These are phyloP conservation scores for Alces alces DNA, from an alignment of 2,113 vertebrate species.

Conservation along the genomic window DNA sequence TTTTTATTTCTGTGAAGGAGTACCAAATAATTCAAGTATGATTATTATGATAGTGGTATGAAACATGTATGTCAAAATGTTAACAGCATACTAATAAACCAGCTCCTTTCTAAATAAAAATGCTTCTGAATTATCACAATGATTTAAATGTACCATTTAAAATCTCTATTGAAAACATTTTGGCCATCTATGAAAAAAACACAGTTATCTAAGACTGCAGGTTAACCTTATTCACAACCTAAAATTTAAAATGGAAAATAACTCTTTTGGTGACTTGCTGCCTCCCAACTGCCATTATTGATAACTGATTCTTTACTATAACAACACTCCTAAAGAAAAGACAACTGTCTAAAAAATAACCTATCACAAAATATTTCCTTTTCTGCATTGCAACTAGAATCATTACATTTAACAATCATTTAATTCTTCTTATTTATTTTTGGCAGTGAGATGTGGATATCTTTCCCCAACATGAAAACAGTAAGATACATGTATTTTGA, in stretches of 20 bases:
- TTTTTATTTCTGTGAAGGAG: conserved; percentile 1
- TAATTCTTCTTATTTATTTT: conserved; percentile 21
- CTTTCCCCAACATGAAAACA: conserved; percentile 50
- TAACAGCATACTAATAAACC: neutral
- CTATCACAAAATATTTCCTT: conserved; percentile 43
- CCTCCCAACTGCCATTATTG: neutral
- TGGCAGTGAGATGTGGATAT: conserved; percentile 58
- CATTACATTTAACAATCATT: neutral
- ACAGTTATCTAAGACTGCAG: neutral
- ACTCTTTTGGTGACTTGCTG: conserved; percentile 30
- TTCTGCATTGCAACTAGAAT: conserved; percentile 32
- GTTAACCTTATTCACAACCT: conserved; percentile 29
- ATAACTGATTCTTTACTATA: conserved; percentile 22
- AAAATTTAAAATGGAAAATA: conserved; percentile 25
- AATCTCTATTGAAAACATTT: conserved; percentile 33
- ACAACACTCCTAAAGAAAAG: conserved; percentile 19
- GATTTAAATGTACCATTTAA: conserved; percentile 19
- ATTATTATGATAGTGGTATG: neutral
- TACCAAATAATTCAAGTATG: conserved; percentile 23
- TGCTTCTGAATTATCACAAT: neutral
- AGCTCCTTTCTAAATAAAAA: conserved; percentile 36
- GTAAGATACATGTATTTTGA: neutral
- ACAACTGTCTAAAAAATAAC: conserved; percentile 28
- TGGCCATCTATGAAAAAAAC: neutral
- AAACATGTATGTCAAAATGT: conserved; percentile 18